phyloP scores from a whole-genome alignment of 2,113 vertebrate genomes.

The Vulpes lagopus region DNA sequence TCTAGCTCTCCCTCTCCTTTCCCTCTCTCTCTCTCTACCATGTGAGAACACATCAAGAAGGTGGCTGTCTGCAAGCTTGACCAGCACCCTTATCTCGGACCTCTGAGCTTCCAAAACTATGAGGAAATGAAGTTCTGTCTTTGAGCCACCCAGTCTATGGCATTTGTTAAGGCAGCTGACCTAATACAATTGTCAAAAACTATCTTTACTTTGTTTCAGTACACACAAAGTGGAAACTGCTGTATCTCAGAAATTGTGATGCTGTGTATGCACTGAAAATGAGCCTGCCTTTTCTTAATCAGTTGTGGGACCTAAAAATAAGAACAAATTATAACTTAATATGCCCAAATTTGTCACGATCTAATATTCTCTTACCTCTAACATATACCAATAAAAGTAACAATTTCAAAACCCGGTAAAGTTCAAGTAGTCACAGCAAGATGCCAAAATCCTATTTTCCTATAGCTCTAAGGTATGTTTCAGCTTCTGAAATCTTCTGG shows the following conservation, averaged over 20 bases:
- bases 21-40: background rate
- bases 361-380: background rate
- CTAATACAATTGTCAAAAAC: background rate
- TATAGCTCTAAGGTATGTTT: background rate
- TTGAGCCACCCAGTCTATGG: background rate
- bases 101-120: background rate
- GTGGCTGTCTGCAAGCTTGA: background rate
- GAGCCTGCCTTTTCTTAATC: background rate
- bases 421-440: background rate
- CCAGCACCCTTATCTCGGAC: background rate
- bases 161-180: background rate
- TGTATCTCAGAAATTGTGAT: background rate
- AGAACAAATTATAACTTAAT: background rate
- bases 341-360: background rate
- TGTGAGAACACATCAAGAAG: background rate
- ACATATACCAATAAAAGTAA: slow-evolving; percentile 27
- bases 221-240: background rate
- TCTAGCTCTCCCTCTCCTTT: background rate
- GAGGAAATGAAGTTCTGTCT: background rate
- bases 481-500: background rate
- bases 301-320: background rate
- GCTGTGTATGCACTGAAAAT: background rate
- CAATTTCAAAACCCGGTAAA: background rate
- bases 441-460: background rate
- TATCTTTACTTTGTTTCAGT: background rate